Conservation (phyloP, 2,113 vertebrate genomes). For the Bambusicola thoracicus region DNA sequence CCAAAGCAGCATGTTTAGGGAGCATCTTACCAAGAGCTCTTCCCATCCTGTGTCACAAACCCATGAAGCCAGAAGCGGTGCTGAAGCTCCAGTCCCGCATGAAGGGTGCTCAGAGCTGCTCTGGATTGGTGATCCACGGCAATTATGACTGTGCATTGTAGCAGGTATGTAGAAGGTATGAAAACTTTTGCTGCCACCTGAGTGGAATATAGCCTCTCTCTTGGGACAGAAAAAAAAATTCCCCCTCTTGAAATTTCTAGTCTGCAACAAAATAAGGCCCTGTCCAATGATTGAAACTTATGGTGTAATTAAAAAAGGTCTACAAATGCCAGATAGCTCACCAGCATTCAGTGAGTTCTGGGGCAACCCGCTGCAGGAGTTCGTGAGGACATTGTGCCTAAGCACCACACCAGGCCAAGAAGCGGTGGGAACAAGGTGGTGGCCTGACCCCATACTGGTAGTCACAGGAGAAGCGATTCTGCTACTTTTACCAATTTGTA, state of each 20-base stretch:
- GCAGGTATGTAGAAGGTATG: no score
- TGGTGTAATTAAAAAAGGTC: fast-evolving
- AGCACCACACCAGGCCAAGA: not conserved
- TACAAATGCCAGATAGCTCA: fast-evolving
- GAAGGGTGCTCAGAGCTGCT: not conserved
- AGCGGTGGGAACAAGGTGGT: not conserved
- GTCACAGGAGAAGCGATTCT: not conserved
- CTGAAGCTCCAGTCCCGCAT: not conserved
- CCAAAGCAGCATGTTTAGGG: fast-evolving
- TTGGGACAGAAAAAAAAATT: not conserved
- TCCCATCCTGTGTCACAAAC: fast-evolving
- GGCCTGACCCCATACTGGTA: fast-evolving
- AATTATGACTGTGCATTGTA: not conserved
- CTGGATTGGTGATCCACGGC: fast-evolving
- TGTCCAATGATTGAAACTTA: not conserved
- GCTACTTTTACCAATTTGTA: fast-evolving
- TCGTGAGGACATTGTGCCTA: not conserved
- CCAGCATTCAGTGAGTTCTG: not conserved
- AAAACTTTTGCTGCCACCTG: not conserved
- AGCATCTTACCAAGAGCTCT: not conserved
- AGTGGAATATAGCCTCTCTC: not conserved
- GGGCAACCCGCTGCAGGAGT: not conserved
- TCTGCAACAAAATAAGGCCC: not conserved
- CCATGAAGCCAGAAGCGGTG: not conserved
- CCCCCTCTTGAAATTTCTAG: not conserved